These are phyloP conservation scores for Chiloscyllium punctatum DNA, from an alignment of 2,797 vertebrate genomes.

Conservation along the genomic window DNA sequence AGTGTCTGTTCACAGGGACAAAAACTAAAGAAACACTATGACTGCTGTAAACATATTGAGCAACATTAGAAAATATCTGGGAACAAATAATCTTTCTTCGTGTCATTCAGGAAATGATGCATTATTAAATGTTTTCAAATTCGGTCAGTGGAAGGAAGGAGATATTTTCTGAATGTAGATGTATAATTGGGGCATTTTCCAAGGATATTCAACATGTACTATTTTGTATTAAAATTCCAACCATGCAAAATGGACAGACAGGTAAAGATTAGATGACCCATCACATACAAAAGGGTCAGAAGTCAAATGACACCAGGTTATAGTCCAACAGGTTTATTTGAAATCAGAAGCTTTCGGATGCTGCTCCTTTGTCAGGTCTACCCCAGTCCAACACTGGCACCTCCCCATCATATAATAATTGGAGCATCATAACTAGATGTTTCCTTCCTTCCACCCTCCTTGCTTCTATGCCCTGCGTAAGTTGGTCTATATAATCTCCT, in stretches of 20 bases:
- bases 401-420: not conserved
- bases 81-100: not conserved
- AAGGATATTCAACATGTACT: not conserved
- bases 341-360: too few relatives aligned
- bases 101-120: not conserved
- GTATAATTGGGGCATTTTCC: not conserved
- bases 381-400: too few relatives aligned
- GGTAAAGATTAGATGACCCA: not conserved
- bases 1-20: too few relatives aligned
- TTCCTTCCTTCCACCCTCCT: not conserved
- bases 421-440: not conserved
- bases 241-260: not conserved
- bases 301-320: too few relatives aligned
- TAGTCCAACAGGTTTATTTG: too few relatives aligned
- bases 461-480: not conserved
- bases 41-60: not conserved
- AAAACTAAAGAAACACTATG: not conserved
- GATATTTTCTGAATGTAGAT: not conserved
- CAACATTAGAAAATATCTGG: not conserved
- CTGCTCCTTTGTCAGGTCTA: too few relatives aligned
- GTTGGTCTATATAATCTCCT: not conserved
- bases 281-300: not conserved
- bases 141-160: not conserved
- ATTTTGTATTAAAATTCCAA: not conserved
- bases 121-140: not conserved